Evolutionary conservation across 2,797 vertebrate species (phyloP), one percentile per base, ranked within the genome.

Genomic region (Phoeniculus purpureus): DNA sequence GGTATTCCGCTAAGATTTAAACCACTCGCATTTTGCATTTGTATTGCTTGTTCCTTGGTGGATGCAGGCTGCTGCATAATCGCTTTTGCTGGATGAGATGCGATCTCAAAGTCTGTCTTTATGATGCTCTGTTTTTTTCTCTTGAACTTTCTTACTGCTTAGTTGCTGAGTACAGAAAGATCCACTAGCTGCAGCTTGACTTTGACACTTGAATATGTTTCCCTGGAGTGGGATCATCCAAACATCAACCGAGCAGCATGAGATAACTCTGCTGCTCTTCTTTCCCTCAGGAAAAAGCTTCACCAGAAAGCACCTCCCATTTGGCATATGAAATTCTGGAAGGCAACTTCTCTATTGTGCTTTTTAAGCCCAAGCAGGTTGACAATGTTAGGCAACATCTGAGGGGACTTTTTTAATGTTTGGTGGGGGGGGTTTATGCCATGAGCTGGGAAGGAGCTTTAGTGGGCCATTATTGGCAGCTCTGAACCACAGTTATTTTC

Each of bases 181-280:
- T 94, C 94, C 83, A 84, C 90, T 62, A 81, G 89, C 74, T 96
- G 94, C 95, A 97, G 93, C 96, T 97, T 97, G 96, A 97, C 95
- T 96, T 89, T 94, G 96, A 92, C 96, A 90, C 87, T 95, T 83
- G 71, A 71, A 68, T 95, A 48, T 93, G 85, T 94, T 96, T 94
- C 95, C 96, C 96, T 13, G 18, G 93, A 95, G 96, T 92, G 70
- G 91, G 81, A 93, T 96, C 95, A 87, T 95, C 71, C 95, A 91
- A 92, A 95, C 94, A 65, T 84, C 47, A 4, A 67, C 94, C 90
- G 92, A 96, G 93, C 88, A 85, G 91, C 65, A 55, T 77, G 93
- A 91, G 51, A 89, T 94, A 84, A 43, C 89, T 96, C 40, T 10
- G 81, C 79, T 85, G 34, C 56, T 58, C 85, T 90, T 81, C 81